phyloP scores from a whole-genome alignment of 2,888 invertebrate species.

The Mesopsocus fuscifrons region DNA sequence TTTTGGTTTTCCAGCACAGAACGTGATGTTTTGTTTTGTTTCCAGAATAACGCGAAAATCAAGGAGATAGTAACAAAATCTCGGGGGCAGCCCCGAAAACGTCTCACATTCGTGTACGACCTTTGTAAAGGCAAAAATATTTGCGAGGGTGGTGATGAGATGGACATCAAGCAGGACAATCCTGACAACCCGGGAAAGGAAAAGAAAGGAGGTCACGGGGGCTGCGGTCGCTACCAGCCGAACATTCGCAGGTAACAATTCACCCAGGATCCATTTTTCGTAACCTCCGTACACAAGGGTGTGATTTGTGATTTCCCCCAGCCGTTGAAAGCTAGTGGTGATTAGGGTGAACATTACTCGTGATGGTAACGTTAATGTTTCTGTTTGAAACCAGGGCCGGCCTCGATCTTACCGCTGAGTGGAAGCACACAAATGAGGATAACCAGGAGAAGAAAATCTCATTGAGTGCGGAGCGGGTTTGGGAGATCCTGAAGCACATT shows the following conservation, averaged over 20 bases:
- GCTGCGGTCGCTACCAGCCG: slow-evolving; percentile 97
- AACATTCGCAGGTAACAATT: too few species aligned
- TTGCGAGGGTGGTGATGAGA: slow-evolving; percentile 97
- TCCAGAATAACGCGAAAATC: slow-evolving; percentile 73
- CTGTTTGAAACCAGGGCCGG: too few species aligned
- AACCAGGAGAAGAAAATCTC: slow-evolving; percentile 90
- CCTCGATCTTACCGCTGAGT: slow-evolving; percentile 88
- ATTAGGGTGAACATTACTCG: too few species aligned
- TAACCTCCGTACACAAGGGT: too few species aligned
- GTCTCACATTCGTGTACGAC: slow-evolving; percentile 91
- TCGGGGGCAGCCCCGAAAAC: slow-evolving; percentile 87
- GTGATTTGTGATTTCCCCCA: too few species aligned
- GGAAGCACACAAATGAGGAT: slow-evolving; percentile 98
- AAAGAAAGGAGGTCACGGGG: slow-evolving; percentile 65
- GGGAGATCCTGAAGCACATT: slow-evolving; percentile 60
- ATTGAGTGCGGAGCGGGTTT: slow-evolving; percentile 87
- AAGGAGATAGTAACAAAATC: slow-evolving; percentile 91
- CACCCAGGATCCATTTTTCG: too few species aligned
- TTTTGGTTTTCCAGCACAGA: too few species aligned
- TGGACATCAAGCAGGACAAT: slow-evolving; percentile 67
- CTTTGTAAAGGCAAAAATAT: slow-evolving; percentile 94
- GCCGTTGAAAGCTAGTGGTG: too few species aligned
- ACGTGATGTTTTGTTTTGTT: slow-evolving; percentile 20
- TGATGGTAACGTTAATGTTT: too few species aligned
- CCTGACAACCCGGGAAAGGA: slow-evolving; percentile 20